Base-by-base conservation (phyloP, 1,140 invertebrate species). In the Diachasma alloeum region DNA sequence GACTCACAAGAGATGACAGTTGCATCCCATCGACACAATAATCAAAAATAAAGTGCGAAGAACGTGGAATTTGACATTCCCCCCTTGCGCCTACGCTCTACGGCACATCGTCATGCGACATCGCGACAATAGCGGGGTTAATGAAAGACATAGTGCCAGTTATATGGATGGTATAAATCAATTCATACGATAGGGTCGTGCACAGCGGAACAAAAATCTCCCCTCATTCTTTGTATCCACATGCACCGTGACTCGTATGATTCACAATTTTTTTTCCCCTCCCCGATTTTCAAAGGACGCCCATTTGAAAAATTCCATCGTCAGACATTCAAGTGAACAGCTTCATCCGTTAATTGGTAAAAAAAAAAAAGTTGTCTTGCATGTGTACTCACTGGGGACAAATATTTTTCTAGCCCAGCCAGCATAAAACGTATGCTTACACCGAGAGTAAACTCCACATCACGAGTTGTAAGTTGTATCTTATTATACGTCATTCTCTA, bases 91-190 rank as follows among this genome's bases (percentile, higher is more conserved):
- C 75, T 67, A 72, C 53, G 53, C 26, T 46, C 56, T 36, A 74
- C 44, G 53, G 56, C 72, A 74, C 63, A 37, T 73, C 74, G 15
- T 59, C 74, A 70, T 75, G 78, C 77, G 82, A 85, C 84, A 84
- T 67, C 66, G 78, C 74, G 82, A 85, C 84, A 85, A 85, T 84
- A 79, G 70, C 78, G 75, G 71, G 78, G 84, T 84, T 85, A 85
- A 85, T 85, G 83, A 85, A 84, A 85, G 82, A 84, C 81, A 80
- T 80, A 83, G 81, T 79, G 83, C 83, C 80, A 84, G 81, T 84
- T 85, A 83, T 74, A 63, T 82, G 81, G 81, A 82, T 83, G 82
- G 80, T 83, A 84, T 84, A 83, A 85, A 83, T 85, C 82, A 84
- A 80, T 56, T 66, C 72, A 81, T 72, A n/a, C n/a, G 36, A 53